Evolutionary conservation across 1,140 invertebrate species (phyloP).

Genomic region (Rhopalosiphum maidis): DNA sequence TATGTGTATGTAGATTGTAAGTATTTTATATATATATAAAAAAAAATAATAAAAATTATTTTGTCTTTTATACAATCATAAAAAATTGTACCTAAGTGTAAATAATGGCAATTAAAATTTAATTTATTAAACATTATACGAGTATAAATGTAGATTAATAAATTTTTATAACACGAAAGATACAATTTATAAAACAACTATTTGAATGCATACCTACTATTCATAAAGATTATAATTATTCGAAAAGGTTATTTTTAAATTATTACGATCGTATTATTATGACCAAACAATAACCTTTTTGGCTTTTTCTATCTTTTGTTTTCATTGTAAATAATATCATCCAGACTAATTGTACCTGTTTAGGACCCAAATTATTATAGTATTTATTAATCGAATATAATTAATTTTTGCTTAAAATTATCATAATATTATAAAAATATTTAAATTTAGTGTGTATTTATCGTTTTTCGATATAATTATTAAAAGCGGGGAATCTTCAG

Average conservation of each 20-base stretch:
- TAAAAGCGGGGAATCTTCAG: background rate
- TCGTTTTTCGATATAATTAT: background rate
- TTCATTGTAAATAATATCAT: background rate
- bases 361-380: background rate
- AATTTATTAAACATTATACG: background rate
- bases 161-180: background rate
- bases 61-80: background rate
- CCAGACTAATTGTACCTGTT: background rate
- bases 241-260: constrained; percentile 27
- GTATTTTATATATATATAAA: background rate
- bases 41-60: background rate
- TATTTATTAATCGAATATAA: background rate
- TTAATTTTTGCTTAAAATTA: background rate
- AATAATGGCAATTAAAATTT: background rate
- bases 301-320: background rate
- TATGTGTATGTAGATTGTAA: background rate
- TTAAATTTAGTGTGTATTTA: background rate
- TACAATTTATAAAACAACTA: background rate
- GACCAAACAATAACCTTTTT: background rate
- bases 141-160: background rate
- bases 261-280: background rate
- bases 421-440: background rate
- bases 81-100: background rate
- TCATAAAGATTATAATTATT: background rate
- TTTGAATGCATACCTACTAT: background rate